Evolutionary conservation across 2,113 vertebrate species (phyloP).

Genomic region (Poeciliopsis prolifica): DNA sequence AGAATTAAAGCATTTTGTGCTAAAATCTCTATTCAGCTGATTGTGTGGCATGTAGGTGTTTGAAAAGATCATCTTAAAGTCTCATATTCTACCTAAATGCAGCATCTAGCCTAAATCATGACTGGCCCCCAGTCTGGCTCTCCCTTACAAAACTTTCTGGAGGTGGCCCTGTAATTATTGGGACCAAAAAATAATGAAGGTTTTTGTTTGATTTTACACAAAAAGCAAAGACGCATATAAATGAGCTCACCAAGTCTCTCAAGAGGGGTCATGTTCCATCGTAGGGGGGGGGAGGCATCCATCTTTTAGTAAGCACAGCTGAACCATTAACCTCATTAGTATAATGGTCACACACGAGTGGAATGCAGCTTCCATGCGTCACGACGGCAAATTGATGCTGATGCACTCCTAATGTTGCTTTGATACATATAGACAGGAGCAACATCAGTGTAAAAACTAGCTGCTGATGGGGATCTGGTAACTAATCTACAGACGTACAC

Average conservation of each 20-base stretch:
- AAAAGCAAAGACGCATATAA: constrained; percentile 34
- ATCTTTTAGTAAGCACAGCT: constrained; percentile 80
- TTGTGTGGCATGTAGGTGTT: too few species aligned
- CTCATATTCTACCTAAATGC: not conserved
- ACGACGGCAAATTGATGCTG: constrained; percentile 80
- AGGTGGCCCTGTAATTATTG: not conserved
- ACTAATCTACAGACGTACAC: not conserved
- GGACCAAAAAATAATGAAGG: not conserved
- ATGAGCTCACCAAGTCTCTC: constrained; percentile 21
- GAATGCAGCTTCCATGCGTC: constrained; percentile 76
- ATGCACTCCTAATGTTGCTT: constrained; percentile 77
- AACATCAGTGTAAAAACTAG: constrained; percentile 62
- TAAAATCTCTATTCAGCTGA: not conserved
- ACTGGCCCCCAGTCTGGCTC: not conserved
- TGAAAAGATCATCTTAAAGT: not conserved
- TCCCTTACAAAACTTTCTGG: not conserved
- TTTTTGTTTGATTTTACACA: not conserved
- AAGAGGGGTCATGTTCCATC: constrained; percentile 69
- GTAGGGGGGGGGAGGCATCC: constrained; percentile 58
- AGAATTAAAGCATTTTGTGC: not conserved
- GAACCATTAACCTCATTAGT: constrained; percentile 82
- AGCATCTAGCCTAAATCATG: not conserved
- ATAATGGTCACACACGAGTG: constrained; percentile 80
- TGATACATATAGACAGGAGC: constrained; percentile 75
- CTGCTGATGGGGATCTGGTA: constrained; percentile 41